phyloP scores from a whole-genome alignment of 2,797 vertebrate species.

The Eutrigla gurnardus region DNA sequence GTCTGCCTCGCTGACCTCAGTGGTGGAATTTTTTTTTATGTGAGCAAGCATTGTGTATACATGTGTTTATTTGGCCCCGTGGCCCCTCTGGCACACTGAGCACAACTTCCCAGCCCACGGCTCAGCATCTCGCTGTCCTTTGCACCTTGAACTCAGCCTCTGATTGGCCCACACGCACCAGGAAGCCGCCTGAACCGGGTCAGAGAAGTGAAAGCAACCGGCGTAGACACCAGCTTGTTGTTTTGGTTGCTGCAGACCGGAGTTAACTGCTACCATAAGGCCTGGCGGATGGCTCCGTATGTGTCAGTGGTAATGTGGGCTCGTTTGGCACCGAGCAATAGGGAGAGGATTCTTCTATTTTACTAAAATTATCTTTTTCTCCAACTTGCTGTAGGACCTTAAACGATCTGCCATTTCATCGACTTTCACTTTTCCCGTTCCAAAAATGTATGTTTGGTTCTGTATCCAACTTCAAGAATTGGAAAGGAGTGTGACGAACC shows the following conservation, averaged over 20 bases:
- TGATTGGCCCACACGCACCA: slow-evolving; percentile 60
- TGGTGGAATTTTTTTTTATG: slow-evolving; percentile 19
- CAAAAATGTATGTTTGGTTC: slow-evolving; percentile 57
- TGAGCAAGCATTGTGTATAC: slow-evolving; percentile 29
- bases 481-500: slow-evolving; percentile 30
- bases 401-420: slow-evolving; percentile 56
- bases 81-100: slow-evolving; percentile 46
- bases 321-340: slow-evolving; percentile 58
- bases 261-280: slow-evolving; percentile 73
- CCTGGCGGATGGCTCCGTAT: slow-evolving; percentile 63
- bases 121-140: slow-evolving; percentile 60
- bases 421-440: slow-evolving; percentile 54
- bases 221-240: slow-evolving; percentile 69
- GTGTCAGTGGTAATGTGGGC: slow-evolving; percentile 67
- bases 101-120: slow-evolving; percentile 53
- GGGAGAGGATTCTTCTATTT: slow-evolving; percentile 31
- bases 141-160: slow-evolving; percentile 47
- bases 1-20: slow-evolving; percentile 48
- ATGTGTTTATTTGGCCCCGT: slow-evolving; percentile 61
- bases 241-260: slow-evolving; percentile 72
- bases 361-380: slow-evolving; percentile 47
- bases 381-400: slow-evolving; percentile 50
- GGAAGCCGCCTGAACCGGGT: slow-evolving; percentile 54
- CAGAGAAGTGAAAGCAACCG: slow-evolving; percentile 48
- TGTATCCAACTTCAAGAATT: slow-evolving; percentile 50